phyloP scores from a whole-genome alignment of 35 echinoderm and acorn worm species.

The Diadema setosum region DNA sequence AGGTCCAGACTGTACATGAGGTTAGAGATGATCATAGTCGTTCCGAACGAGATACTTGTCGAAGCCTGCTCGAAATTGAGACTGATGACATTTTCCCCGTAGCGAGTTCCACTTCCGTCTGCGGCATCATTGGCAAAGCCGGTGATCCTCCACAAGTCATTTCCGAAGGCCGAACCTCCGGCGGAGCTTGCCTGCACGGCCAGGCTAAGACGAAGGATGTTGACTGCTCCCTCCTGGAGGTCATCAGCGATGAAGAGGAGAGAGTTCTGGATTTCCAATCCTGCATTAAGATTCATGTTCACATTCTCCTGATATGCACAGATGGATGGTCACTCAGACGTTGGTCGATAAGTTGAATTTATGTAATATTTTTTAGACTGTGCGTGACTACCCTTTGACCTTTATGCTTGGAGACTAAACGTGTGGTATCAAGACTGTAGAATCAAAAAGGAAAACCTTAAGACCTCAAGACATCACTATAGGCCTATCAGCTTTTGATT shows the following conservation, averaged over 20 bases:
- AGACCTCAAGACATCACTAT: too few species aligned
- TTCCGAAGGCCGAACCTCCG: neutral
- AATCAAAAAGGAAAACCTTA: too few species aligned
- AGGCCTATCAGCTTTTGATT: too few species aligned
- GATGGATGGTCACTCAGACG: neutral
- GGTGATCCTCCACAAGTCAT: conserved; percentile 37
- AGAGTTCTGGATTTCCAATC: neutral
- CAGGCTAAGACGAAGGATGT: neutral
- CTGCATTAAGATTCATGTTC: too few species aligned
- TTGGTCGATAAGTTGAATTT: neutral
- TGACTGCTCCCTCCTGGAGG: neutral
- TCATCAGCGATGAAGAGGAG: neutral
- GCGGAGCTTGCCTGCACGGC: neutral
- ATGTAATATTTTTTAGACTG: neutral
- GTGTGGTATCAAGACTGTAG: too few species aligned
- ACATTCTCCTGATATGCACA: too few species aligned
- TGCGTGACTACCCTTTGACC: neutral
- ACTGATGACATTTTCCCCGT: neutral
- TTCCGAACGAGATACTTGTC: conserved; percentile 17
- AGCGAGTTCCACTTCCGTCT: neutral
- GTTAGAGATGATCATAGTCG: neutral
- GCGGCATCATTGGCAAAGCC: neutral
- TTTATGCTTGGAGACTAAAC: neutral
- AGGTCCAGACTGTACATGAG: conserved; percentile 15
- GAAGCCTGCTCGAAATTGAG: conserved; percentile 16